Evolutionary conservation across 1,140 invertebrate genomes (phyloP), one percentile per base, ranked within the genome.

Genomic region (Atta texana): DNA sequence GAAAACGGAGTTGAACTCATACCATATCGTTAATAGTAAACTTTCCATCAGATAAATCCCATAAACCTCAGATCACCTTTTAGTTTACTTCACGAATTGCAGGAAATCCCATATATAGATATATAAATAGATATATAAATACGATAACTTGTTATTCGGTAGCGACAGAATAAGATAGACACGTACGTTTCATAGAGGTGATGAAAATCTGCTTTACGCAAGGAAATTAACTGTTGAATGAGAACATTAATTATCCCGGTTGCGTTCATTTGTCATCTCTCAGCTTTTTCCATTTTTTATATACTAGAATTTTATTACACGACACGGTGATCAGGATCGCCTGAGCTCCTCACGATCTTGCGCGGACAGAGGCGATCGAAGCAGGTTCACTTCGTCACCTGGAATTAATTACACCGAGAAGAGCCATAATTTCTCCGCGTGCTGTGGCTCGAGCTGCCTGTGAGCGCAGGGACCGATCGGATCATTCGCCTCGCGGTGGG

Each of bases 401-500:
- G 57, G 86, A 90, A 91, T 91, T 88, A 91, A 91, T 90, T 90
- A 77, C 87, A 66, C 64, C 74, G 72, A 78, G 71, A 81, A 66
- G n/a, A 53, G 76, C 55, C 75, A 90, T 91, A 88, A 91, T 77
- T 91, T 66, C 75, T 61, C 44, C 39, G 51, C 24, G 72, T 31
- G 16, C 85, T 16, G 39, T 24, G 51, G 63, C 55, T 28, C 86
- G 88, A 74, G 63, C 59, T 21, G 61, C 18, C 34, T 39, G 34
- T 14, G 39, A 39, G 34, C 34, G 21, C 34, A 66, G 64, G 68
- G 39, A 76, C 76, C 88, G 85, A 89, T 88, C 89, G 89, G 57
- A 82, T 18, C 89, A 89, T 86, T 75, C 71, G 71, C 59, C 85
- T 90, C 89, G 76, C 89, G 87, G 89, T 90, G 88, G 89, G 89